A percentile compares a stretch with the other conserved stretches of the same genome.
phyloP scores from a whole-genome alignment of 2,797 vertebrate genomes.

The Pseudomugil tenellus region DNA sequence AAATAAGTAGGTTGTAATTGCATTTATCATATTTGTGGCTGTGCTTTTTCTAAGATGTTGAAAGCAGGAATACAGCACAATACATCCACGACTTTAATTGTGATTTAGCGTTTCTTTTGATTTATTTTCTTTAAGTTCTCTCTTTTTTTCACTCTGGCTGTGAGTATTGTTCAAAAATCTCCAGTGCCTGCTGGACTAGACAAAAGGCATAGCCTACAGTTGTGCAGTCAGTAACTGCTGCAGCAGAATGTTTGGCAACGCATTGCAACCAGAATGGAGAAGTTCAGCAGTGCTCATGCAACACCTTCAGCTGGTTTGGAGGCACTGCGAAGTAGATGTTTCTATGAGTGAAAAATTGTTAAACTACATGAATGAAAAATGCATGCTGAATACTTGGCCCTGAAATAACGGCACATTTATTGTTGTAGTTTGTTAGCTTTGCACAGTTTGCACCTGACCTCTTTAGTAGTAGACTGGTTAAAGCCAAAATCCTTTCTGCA shows the following conservation, averaged over 20 bases:
- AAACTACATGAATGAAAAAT: neutral
- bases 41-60: neutral
- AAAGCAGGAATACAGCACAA: neutral
- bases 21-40: neutral
- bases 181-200: neutral
- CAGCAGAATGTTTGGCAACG: neutral
- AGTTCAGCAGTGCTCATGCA: neutral
- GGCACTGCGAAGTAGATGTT: neutral
- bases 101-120: too few species aligned
- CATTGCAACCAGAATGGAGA: neutral
- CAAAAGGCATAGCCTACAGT: neutral
- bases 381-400: neutral
- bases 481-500: neutral
- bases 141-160: neutral
- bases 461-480: neutral
- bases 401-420: neutral
- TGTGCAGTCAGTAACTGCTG: neutral
- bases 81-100: neutral
- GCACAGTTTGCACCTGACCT: too few species aligned
- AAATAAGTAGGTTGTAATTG: constrained; percentile 6
- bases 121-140: neutral
- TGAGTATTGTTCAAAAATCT: neutral
- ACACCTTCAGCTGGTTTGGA: neutral
- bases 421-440: too few species aligned
- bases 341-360: neutral